Base-by-base conservation (phyloP, 2,113 vertebrate genomes). In the Paratilapia polleni region DNA sequence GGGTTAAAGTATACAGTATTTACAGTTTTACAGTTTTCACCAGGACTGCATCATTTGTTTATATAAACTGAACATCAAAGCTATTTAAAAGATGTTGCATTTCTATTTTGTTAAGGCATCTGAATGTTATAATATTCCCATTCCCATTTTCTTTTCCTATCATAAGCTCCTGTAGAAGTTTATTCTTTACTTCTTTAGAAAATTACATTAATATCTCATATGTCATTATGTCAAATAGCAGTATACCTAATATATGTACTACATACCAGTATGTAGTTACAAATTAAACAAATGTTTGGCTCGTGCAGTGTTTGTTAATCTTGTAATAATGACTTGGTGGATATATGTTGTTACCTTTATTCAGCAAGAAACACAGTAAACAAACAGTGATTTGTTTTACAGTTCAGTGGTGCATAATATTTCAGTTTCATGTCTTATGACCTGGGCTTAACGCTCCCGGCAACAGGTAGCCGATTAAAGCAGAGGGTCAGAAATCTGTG, bases 381-480 rank as follows among this genome's bases (percentile, higher is more conserved):
- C 38, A 77, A 22, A 49, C 13, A 4, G 26, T 19, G 6, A 70
- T 15, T 19, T 24, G 13, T 6, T 82, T 68, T 28, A 9, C 19
- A 47, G 3, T 20, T 60, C 41, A 38, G 38, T 24, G 13, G 19
- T 28, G 47, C 60, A 1, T 56, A n/a, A 81, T 41, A 13, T 43
- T 78, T 68, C 58, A 34, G 63, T 62, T 62, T 38, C 20, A 9
- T 20, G 41, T 75, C 38, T 68, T 52, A 62, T 36, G 61, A 59
- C 56, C 61, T 49, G 17, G 3, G 5, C 17, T 54, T 24, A 14
- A 62, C 56, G 80, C 74, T 74, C 82, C 0, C 28, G n/a, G 78
- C 77, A 28, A 52, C 78, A 70, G 77, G 66, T 47, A 52, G 7
- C 63, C 47, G 17, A 73, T 81, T 70, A 61, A 82, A 81, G 80